These are phyloP conservation scores for Globicephala melas DNA, from an alignment of 2,113 vertebrate species.

Conservation along the genomic window DNA sequence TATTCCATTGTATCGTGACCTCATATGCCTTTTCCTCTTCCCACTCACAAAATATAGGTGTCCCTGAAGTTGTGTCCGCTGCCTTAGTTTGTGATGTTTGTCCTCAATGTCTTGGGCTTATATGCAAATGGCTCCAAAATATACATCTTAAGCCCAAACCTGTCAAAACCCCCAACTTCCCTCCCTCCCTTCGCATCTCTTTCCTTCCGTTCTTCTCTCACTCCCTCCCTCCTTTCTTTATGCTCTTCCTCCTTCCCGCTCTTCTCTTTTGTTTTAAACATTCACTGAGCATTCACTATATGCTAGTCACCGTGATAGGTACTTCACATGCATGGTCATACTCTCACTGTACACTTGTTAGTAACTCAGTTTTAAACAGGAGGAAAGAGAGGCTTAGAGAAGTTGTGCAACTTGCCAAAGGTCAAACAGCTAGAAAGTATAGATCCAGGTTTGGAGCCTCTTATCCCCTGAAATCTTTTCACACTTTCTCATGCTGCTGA, in stretches of 20 bases:
- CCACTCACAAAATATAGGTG: background rate
- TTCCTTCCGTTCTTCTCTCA: no score
- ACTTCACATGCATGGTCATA: background rate
- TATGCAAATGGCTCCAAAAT: background rate
- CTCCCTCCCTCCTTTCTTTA: background rate
- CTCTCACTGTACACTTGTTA: background rate
- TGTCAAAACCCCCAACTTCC: background rate
- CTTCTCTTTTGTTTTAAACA: background rate
- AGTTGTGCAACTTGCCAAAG: background rate
- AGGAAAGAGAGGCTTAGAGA: background rate
- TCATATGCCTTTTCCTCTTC: background rate
- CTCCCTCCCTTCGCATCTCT: background rate
- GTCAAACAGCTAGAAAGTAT: background rate
- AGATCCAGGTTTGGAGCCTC: background rate
- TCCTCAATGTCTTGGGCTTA: background rate
- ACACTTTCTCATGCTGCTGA: background rate
- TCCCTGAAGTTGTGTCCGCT: background rate
- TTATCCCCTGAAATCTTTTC: background rate
- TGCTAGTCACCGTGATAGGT: background rate
- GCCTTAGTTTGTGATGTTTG: background rate
- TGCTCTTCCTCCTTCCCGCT: background rate
- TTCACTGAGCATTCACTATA: no score
- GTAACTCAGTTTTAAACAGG: background rate
- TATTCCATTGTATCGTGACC: background rate
- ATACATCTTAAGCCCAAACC: background rate